Evolutionary conservation across 1,140 invertebrate species (phyloP), one percentile per base, ranked within the genome.

Genomic region (Drosophila carrolli): DNA sequence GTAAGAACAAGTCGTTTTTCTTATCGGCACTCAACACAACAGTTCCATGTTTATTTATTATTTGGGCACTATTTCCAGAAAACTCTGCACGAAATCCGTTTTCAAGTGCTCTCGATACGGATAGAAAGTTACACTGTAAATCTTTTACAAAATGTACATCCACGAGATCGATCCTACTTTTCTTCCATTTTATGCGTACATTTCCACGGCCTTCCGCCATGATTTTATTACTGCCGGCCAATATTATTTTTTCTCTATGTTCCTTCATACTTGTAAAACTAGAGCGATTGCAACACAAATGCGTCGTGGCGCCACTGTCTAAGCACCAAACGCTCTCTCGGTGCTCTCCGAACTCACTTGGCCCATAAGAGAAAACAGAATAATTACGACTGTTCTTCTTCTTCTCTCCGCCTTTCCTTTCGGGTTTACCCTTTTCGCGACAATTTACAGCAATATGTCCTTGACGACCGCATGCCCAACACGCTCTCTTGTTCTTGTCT

Each of bases 401-500:
- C n/a, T n/a, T n/a, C n/a, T n/a, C n/a, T n/a, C n/a, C n/a, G n/a
- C n/a, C 16, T 44, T 44, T 53, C 32, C 11, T 35, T 53, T 37
- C 50, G 14, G 9, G 5, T 53, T 16, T n/a, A 16, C 4, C 32
- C 11, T 37, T 53, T 38, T 37, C n/a, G 10, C 10, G 14, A 38
- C 16, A 53, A 13, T 53, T 19, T 11, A 37, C 50, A 7, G 50
- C 50, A n/a, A n/a, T n/a, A n/a, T n/a, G n/a, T n/a, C n/a, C 32
- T 19, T 37, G 50, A 53, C 14, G 50, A 37, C 50, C 5, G n/a
- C n/a, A n/a, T n/a, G n/a, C n/a, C n/a, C n/a, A n/a, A n/a, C n/a
- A n/a, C n/a, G n/a, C n/a, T n/a, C n/a, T n/a, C n/a, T n/a, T n/a
- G n/a, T n/a, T n/a, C n/a, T n/a, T n/a, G n/a, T n/a, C n/a, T n/a